Percentiles rank a stretch among this genome's conserved stretches.
Conservation (phyloP, 2,888 invertebrate species). For the Ophion ventricosus region DNA sequence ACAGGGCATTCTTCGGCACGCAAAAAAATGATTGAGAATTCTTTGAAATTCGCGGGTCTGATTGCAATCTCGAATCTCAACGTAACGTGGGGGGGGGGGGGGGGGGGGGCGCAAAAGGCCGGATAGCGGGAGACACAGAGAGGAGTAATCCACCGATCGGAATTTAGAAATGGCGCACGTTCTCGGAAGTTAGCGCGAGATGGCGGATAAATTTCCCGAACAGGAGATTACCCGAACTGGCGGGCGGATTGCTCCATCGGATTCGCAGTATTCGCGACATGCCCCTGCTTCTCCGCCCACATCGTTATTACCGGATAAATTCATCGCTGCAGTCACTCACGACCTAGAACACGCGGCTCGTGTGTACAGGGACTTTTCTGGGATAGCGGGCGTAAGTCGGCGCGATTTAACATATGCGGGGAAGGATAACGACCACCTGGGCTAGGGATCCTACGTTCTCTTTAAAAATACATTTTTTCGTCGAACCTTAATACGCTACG, state of each 20-base stretch:
- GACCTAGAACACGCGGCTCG: constrained; percentile 13
- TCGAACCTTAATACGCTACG: constrained; percentile 15
- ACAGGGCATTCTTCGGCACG: too few species aligned
- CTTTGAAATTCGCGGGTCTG: not conserved
- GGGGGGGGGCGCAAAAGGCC: not conserved
- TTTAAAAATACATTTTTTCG: constrained; percentile 58
- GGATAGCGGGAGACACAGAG: not conserved
- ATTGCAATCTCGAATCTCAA: constrained; percentile 3
- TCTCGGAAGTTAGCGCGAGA: constrained; percentile 74
- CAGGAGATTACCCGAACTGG: constrained; percentile 78
- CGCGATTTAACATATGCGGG: constrained; percentile 30
- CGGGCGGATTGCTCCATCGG: constrained; percentile 8
- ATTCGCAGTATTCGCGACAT: constrained; percentile 23
- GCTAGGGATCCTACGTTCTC: constrained; percentile 24
- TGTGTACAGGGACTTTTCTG: not conserved
- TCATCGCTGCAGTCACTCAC: constrained; percentile 50
- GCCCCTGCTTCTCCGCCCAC: not conserved
- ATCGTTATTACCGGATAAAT: constrained; percentile 67
- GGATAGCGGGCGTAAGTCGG: constrained; percentile 24
- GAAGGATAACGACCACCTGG: constrained; percentile 49
- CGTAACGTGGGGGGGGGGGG: not conserved
- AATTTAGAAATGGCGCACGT: constrained; percentile 71
- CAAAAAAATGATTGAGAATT: not conserved
- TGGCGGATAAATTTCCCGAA: constrained; percentile 79
- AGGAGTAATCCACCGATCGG: constrained; percentile 31